Evolutionary conservation across 64 coral and sea anemone species (phyloP), one percentile per base, ranked within the genome.

Genomic region (Acropora tenuis): DNA sequence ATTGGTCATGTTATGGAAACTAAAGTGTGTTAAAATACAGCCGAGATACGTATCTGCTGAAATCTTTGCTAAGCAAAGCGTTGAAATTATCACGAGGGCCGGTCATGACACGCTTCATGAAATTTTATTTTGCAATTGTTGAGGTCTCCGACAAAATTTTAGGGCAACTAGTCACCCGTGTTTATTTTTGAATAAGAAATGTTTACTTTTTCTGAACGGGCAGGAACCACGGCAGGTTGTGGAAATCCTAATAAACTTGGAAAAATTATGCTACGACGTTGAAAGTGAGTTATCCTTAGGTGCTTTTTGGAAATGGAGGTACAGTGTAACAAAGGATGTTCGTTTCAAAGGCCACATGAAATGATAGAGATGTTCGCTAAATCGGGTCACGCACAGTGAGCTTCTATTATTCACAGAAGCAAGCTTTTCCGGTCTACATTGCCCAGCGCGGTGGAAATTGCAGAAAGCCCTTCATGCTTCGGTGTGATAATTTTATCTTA

Each of bases 361-460:
- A 20, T 11, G 41, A 57, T 4, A 52, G 79, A 83, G 41, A 83
- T 60, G 80, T 60, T 83, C 44, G 41, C 41, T 68, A 17, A 6
- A 83, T 41, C 80, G 43, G 68, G 80, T 83, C 80, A 83, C 80
- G 80, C 80, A 83, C 42, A 17, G 15, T 46, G 44, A 12, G 66
- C 58, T 66, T 67, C 41, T 47, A 30, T 71, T 16, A 19, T 41
- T 88, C 71, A 47, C 45, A 50, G 59, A 4, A 88, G 3, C 74
- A 60, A 73, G 6, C 69, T 52, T 52, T 42, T 18, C 13, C 48
- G 74, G 85, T 71, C 71, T 88, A 75, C 85, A 88, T 88, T 88
- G 59, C 47, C 85, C 40, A 88, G 85, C 85, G 48, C 15, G 48
- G 48, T 75, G 50, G 85, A 75, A 88, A 88, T 88, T 30, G 30